Conservation (phyloP, 2,113 vertebrate genomes). For the Climacteris rufus region DNA sequence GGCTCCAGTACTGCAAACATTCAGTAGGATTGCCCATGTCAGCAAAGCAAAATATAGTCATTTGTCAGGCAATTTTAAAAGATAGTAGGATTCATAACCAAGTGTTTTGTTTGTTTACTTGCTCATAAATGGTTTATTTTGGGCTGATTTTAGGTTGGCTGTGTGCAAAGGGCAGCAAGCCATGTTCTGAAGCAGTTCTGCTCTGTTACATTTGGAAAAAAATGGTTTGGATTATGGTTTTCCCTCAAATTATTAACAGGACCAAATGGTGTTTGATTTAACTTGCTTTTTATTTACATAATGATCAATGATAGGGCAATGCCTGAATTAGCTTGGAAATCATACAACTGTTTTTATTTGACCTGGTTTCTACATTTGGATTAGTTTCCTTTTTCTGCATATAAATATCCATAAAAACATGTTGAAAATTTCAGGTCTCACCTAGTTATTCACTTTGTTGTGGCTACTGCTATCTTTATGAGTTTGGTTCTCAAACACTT, state of each 20-base stretch:
- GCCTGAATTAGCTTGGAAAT: not conserved
- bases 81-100: not conserved
- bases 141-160: not conserved
- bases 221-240: not conserved
- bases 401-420: constrained; percentile 23
- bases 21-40: not conserved
- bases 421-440: constrained; percentile 18
- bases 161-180: not conserved
- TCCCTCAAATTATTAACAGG: constrained; percentile 7
- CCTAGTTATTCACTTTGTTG: constrained; percentile 11
- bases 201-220: not conserved
- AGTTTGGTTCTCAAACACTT: not conserved
- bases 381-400: not conserved
- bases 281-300: not conserved
- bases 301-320: not conserved
- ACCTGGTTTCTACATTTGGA: not conserved
- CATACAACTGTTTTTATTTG: not conserved
- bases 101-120: not conserved
- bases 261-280: constrained; percentile 3
- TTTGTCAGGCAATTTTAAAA: not conserved
- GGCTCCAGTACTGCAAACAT: not conserved
- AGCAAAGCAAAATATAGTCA: not conserved
- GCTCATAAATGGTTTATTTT: not conserved
- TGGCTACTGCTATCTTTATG: constrained; percentile 34
- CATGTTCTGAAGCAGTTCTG: constrained; percentile 7